Conservation (phyloP, 2,888 invertebrate species). For the Linyphia triangularis region DNA sequence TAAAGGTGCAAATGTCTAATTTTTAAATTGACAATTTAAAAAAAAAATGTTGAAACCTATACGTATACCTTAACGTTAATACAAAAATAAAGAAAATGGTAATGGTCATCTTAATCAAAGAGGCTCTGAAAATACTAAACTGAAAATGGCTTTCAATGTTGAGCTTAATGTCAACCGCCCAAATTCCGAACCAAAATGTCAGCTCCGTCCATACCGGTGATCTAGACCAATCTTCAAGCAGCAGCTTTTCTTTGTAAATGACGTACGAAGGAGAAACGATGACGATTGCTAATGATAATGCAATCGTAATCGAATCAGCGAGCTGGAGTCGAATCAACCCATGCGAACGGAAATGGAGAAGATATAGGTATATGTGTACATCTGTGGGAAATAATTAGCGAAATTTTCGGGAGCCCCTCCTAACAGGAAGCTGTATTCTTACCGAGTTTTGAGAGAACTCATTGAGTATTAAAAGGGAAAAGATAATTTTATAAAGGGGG, state of each 20-base stretch:
- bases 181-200: slow-evolving; percentile 26
- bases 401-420: slow-evolving; percentile 59
- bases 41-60: too few species aligned
- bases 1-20: too few species aligned
- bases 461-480: slow-evolving; percentile 41
- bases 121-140: too few species aligned
- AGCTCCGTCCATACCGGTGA: not conserved
- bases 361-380: slow-evolving; percentile 24
- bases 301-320: slow-evolving; percentile 74
- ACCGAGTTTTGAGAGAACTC: slow-evolving; percentile 27
- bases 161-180: too few species aligned
- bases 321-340: slow-evolving; percentile 58
- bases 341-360: slow-evolving; percentile 69
- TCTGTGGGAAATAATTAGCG: slow-evolving; percentile 70
- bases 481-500: slow-evolving; percentile 51
- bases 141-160: too few species aligned
- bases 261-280: slow-evolving; percentile 69
- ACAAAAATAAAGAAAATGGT: too few species aligned
- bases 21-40: too few species aligned
- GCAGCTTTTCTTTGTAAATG: slow-evolving; percentile 69
- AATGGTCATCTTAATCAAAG: too few species aligned
- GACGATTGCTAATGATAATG: slow-evolving; percentile 75
- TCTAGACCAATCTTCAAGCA: not conserved
- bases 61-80: too few species aligned
- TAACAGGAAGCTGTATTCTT: slow-evolving; percentile 62